phyloP scores from a whole-genome alignment of 2,888 invertebrate species.

The Pammene fasciana region DNA sequence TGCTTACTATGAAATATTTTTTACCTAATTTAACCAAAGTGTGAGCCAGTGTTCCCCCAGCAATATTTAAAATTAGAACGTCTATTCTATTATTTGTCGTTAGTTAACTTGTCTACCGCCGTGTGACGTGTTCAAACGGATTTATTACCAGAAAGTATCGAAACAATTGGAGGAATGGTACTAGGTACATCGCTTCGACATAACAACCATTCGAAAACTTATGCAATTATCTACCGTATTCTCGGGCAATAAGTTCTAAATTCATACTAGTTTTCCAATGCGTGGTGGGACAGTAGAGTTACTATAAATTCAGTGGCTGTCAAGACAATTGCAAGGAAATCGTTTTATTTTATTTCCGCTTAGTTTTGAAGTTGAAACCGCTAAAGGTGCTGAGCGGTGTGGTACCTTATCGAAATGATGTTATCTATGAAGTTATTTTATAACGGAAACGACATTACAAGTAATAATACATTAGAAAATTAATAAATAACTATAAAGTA shows the following conservation, averaged over 20 bases:
- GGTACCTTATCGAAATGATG: background rate
- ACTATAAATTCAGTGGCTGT: slow-evolving; percentile 35
- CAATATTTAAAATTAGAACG: slow-evolving; percentile 24
- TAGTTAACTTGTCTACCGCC: slow-evolving; percentile 35
- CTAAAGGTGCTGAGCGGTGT: background rate
- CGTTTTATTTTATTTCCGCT: slow-evolving; percentile 26
- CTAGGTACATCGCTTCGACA: background rate
- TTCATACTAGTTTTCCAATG: too few relatives aligned
- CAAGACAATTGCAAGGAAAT: slow-evolving; percentile 32
- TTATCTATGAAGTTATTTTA: background rate
- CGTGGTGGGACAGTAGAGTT: background rate
- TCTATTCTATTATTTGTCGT: slow-evolving; percentile 29
- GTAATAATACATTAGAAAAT: too few relatives aligned
- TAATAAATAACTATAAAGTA: too few relatives aligned
- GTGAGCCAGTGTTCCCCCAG: background rate
- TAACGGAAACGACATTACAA: too few relatives aligned
- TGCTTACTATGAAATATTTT: background rate
- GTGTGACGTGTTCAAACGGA: slow-evolving; percentile 25
- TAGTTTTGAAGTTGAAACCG: slow-evolving; percentile 23
- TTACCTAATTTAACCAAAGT: background rate
- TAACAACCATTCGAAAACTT: too few relatives aligned
- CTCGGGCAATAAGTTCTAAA: too few relatives aligned
- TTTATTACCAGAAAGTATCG: slow-evolving; percentile 38
- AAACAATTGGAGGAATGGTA: slow-evolving; percentile 32
- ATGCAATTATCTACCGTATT: too few relatives aligned